These are phyloP conservation scores for Phorcus lineatus DNA, from an alignment of 2,888 invertebrate species.

Conservation along the genomic window DNA sequence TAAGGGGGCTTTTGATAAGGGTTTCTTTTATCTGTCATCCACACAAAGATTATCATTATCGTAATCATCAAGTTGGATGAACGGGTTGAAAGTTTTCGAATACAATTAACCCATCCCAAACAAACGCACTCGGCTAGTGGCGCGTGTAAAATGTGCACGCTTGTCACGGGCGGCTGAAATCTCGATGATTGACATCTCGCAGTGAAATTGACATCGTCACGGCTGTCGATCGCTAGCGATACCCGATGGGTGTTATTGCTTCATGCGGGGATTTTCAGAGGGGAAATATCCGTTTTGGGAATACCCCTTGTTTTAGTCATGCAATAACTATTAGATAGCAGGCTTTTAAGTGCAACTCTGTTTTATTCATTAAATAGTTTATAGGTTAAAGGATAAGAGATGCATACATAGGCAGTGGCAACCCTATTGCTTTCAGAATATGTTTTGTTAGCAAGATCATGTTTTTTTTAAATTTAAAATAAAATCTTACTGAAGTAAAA, in stretches of 20 bases:
- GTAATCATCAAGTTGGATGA: neutral
- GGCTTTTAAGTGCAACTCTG: no score
- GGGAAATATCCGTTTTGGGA: no score
- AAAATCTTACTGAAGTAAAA: no score
- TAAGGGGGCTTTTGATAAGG: neutral
- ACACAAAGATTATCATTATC: slow-evolving; percentile 8
- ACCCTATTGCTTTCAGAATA: no score
- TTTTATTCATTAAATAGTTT: no score
- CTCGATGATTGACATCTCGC: slow-evolving; percentile 9
- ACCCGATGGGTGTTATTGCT: neutral
- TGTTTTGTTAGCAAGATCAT: no score
- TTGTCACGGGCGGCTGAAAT: slow-evolving; percentile 14
- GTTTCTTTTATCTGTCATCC: neutral
- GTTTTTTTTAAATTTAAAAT: no score
- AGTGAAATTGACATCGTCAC: slow-evolving; percentile 13
- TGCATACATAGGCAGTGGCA: no score
- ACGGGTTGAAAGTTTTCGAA: slow-evolving; percentile 14
- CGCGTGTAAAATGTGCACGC: slow-evolving; percentile 18
- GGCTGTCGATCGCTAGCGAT: neutral
- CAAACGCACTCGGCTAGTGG: neutral
- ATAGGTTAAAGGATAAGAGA: no score
- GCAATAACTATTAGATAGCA: no score
- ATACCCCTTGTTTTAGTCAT: no score
- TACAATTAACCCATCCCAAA: slow-evolving; percentile 8
- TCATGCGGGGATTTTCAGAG: neutral